phyloP scores from a whole-genome alignment of 2,113 vertebrate genomes.

The Sarotherodon lohbergeri region DNA sequence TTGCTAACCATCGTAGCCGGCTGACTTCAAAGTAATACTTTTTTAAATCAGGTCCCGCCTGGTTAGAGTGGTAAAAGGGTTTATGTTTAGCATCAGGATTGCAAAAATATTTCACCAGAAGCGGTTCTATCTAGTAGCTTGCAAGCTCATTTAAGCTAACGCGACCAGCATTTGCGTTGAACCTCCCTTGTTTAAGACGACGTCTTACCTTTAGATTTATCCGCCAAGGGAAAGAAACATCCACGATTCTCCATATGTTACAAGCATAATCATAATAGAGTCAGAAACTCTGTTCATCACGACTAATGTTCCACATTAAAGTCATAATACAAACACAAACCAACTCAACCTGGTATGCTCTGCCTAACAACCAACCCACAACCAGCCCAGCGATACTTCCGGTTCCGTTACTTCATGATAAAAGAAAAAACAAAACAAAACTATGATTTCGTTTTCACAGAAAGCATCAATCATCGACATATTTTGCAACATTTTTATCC shows the following conservation, averaged over 20 bases:
- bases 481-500: background rate
- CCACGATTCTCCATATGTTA: background rate
- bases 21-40: background rate
- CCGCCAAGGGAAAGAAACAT: background rate
- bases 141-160: background rate
- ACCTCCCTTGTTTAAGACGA: background rate
- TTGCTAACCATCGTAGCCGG: background rate
- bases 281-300: background rate
- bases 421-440: background rate
- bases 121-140: background rate
- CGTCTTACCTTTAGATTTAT: conserved; percentile 53
- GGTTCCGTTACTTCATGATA: background rate
- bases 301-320: background rate
- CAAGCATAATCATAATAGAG: background rate
- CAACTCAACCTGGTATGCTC: background rate
- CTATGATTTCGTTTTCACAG: background rate
- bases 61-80: background rate
- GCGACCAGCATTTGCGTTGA: background rate
- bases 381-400: background rate
- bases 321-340: conserved; percentile 5
- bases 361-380: background rate
- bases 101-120: background rate
- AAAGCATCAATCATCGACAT: background rate
- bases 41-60: background rate
- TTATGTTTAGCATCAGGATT: background rate